Percentiles rank a stretch among this genome's conserved stretches.
phyloP scores from a whole-genome alignment of 2,797 vertebrate species.

The Nannoperca obscura region DNA sequence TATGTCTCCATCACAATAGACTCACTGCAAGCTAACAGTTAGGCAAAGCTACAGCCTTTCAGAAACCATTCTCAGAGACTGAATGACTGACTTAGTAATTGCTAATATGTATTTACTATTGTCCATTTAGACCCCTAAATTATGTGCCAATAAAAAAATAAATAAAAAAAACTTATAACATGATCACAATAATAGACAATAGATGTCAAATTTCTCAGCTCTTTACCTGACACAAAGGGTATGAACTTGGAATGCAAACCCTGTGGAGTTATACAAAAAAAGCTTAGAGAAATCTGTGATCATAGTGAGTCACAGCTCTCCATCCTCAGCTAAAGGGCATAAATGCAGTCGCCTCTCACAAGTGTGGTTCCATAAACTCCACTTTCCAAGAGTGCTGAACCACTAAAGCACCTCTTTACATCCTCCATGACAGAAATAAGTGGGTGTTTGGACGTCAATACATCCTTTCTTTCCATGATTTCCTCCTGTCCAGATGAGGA shows the following conservation, averaged over 20 bases:
- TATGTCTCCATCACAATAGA: not conserved
- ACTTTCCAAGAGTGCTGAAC: slow-evolving; percentile 1
- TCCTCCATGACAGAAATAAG: slow-evolving; percentile 14
- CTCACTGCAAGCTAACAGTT: not conserved
- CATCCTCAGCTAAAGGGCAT: slow-evolving; percentile 9
- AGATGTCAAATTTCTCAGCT: slow-evolving; percentile 16
- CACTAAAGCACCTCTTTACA: slow-evolving; percentile 11
- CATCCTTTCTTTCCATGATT: slow-evolving; percentile 27
- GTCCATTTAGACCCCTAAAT: not conserved
- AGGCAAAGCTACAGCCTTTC: not conserved
- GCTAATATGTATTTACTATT: not conserved
- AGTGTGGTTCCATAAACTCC: slow-evolving; percentile 17
- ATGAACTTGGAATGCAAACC: slow-evolving; percentile 59
- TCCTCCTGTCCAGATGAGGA: slow-evolving; percentile 26
- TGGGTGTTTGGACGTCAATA: not conserved
- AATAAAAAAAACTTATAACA: slow-evolving; percentile 3
- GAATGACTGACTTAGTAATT: not conserved
- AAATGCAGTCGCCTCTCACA: slow-evolving; percentile 16
- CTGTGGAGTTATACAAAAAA: slow-evolving; percentile 13
- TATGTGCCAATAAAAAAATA: too few relatives aligned
- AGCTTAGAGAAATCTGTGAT: slow-evolving; percentile 8
- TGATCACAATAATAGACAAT: slow-evolving; percentile 14
- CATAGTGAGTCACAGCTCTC: slow-evolving; percentile 7
- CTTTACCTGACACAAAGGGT: slow-evolving; percentile 11
- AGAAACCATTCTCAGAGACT: not conserved